These are phyloP conservation scores for Meda fulgida DNA, from an alignment of 2,797 vertebrate genomes.

Conservation along the genomic window DNA sequence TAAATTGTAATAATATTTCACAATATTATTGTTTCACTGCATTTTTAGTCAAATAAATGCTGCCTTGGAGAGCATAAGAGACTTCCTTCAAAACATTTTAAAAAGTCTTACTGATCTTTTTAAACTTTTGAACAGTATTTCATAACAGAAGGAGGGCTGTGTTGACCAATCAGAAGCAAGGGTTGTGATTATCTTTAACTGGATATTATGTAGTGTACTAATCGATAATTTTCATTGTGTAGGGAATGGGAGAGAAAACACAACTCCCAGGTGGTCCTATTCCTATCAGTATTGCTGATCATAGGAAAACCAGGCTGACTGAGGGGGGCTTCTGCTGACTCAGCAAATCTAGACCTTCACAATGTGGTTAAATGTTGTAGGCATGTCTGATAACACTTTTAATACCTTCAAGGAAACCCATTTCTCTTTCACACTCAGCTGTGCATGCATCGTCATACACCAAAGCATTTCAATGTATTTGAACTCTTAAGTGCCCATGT, in stretches of 20 bases:
- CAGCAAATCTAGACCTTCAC: slow-evolving; percentile 15
- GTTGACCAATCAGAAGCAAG: neutral
- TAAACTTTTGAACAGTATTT: neutral
- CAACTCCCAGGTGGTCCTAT: neutral
- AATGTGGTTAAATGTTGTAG: neutral
- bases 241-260: neutral
- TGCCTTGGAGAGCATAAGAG: neutral
- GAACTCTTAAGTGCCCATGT: slow-evolving; percentile 3
- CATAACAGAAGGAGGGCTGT: no score
- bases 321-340: neutral
- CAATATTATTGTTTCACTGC: neutral
- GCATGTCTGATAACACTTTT: slow-evolving; percentile 2
- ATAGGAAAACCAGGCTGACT: neutral
- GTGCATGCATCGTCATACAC: neutral
- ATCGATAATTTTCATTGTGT: neutral
- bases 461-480: neutral
- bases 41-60: neutral
- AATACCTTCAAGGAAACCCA: neutral
- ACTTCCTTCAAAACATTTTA: neutral
- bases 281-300: neutral
- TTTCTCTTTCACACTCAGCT: neutral
- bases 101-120: neutral
- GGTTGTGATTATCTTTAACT: no score
- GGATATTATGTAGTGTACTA: neutral
- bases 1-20: neutral